phyloP scores from a whole-genome alignment of 2,888 invertebrate genomes.

The Orchesellides sinensis region DNA sequence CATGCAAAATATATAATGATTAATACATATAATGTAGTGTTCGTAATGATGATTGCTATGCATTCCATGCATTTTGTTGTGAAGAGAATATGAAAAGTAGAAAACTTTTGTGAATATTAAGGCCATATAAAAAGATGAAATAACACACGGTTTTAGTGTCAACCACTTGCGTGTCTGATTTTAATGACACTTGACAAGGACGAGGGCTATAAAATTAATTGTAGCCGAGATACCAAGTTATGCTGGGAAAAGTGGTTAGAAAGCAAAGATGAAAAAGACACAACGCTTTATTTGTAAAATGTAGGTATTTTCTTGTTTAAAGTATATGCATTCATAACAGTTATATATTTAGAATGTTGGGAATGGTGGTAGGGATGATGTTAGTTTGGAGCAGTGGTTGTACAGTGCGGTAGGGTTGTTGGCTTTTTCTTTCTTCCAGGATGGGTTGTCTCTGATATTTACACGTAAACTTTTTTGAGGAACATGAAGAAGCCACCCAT shows the following conservation, averaged over 20 bases:
- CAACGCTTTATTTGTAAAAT: no score
- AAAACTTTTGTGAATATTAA: slow-evolving; percentile 8
- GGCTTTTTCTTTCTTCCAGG: slow-evolving; percentile 1
- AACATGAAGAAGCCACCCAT: not conserved
- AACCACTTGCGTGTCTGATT: slow-evolving; percentile 71
- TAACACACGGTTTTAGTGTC: slow-evolving; percentile 48
- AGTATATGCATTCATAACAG: slow-evolving; percentile 55
- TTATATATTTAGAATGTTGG: slow-evolving; percentile 41
- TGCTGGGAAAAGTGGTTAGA: slow-evolving; percentile 5
- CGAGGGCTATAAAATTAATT: slow-evolving; percentile 75
- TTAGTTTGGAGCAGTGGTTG: slow-evolving; percentile 23
- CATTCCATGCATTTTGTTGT: slow-evolving; percentile 7
- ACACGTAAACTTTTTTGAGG: slow-evolving; percentile 38
- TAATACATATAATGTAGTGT: no score
- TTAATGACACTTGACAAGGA: slow-evolving; percentile 75
- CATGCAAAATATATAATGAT: no score
- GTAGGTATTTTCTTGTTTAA: no score
- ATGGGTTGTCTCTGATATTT: slow-evolving; percentile 23
- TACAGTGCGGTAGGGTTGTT: not conserved
- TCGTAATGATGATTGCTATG: slow-evolving; percentile 5
- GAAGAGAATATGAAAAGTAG: slow-evolving; percentile 3
- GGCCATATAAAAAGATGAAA: not conserved
- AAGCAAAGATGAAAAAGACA: slow-evolving; percentile 3
- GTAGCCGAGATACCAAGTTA: slow-evolving; percentile 71
- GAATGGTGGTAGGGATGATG: not conserved